Percentiles rank a stretch among this genome's conserved stretches.
These are phyloP conservation scores for Scomber japonicus DNA, from an alignment of 2,113 vertebrate genomes.

Conservation along the genomic window DNA sequence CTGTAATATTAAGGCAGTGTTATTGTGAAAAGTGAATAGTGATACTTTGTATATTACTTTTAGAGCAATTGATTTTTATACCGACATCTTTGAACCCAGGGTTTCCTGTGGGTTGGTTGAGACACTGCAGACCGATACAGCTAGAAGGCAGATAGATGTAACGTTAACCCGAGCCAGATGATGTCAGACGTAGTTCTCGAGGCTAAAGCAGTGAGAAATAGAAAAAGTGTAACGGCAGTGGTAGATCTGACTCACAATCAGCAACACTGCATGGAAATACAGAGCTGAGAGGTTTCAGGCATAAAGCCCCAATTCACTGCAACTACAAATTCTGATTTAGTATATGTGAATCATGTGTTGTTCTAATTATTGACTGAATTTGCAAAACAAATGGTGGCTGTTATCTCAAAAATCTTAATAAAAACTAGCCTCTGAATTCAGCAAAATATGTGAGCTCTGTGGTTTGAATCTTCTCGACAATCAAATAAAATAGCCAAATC, in stretches of 20 bases:
- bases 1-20: slow-evolving; percentile 6
- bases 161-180: slow-evolving; percentile 39
- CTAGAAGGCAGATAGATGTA: slow-evolving; percentile 60
- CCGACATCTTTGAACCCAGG: slow-evolving; percentile 28
- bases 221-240: background rate
- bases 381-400: background rate
- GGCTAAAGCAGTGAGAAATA: slow-evolving; percentile 16
- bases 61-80: slow-evolving; percentile 26
- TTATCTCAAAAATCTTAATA: background rate
- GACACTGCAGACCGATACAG: slow-evolving; percentile 77
- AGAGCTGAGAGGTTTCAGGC: background rate
- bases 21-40: slow-evolving; percentile 22
- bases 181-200: slow-evolving; percentile 28
- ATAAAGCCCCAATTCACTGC: background rate
- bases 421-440: no score
- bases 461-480: background rate
- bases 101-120: slow-evolving; percentile 58
- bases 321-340: background rate
- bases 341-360: background rate
- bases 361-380: background rate
- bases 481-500: background rate
- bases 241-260: background rate
- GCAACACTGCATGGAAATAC: slow-evolving; percentile 45
- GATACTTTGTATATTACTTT: slow-evolving; percentile 2
- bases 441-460: background rate